Percentiles rank a stretch among this genome's conserved stretches.
Evolutionary conservation across 2,797 vertebrate genomes (phyloP).

Genomic region (Fistularia commersonii): DNA sequence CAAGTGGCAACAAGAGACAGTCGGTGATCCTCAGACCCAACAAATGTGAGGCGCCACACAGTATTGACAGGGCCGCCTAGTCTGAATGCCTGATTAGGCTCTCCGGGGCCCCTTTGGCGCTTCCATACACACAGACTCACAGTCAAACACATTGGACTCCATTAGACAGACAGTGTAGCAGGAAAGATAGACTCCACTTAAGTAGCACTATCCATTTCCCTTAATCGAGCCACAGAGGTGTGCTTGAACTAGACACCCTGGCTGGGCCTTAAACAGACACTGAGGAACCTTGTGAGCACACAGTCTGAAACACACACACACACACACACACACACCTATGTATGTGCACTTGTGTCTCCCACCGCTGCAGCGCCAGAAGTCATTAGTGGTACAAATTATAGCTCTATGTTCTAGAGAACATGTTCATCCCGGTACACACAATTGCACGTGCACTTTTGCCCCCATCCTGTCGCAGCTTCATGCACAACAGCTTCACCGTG

Average conservation of each 20-base stretch:
- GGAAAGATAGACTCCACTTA: conserved; percentile 79
- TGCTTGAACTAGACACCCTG: conserved; percentile 74
- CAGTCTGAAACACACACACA: conserved; percentile 18
- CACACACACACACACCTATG: conserved; percentile 7
- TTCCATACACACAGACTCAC: conserved; percentile 60
- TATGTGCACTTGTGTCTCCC: conserved; percentile 33
- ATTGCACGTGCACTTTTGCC: not conserved
- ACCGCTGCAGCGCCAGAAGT: conserved; percentile 44
- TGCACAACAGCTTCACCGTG: not conserved
- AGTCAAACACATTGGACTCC: conserved; percentile 72
- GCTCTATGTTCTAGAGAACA: conserved; percentile 43
- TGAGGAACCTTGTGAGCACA: conserved; percentile 51
- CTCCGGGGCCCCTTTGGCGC: conserved; percentile 82
- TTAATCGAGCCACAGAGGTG: conserved; percentile 71
- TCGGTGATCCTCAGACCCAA: conserved; percentile 85
- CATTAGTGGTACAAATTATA: conserved; percentile 53
- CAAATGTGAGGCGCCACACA: conserved; percentile 88
- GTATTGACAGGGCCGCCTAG: conserved; percentile 88
- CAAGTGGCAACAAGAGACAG: conserved; percentile 64
- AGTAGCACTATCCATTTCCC: conserved; percentile 80
- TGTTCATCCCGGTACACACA: conserved; percentile 7
- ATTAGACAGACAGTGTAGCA: conserved; percentile 78
- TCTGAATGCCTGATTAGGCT: conserved; percentile 97
- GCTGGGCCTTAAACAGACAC: conserved; percentile 68
- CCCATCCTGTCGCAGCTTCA: not conserved